phyloP scores from a whole-genome alignment of 2,797 vertebrate species.

The Esox masquinongy region DNA sequence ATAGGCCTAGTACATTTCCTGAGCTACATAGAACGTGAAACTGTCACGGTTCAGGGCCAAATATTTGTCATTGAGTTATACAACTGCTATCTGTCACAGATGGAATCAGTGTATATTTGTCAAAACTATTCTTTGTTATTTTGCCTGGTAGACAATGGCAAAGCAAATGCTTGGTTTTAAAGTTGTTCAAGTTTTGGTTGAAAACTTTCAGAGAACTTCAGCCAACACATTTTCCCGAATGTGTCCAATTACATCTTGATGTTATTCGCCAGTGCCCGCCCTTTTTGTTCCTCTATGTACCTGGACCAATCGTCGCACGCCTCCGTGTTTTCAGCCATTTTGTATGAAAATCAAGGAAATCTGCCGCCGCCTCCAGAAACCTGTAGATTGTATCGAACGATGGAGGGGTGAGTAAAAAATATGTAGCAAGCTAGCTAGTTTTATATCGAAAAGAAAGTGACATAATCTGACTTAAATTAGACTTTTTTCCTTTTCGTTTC shows the following conservation, averaged over 20 bases:
- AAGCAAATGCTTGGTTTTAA: background rate
- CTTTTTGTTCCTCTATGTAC: constrained; percentile 39
- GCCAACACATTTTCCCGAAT: constrained; percentile 33
- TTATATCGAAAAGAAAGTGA: constrained; percentile 41
- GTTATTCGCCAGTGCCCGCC: constrained; percentile 54
- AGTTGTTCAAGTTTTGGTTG: background rate
- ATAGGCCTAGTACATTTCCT: background rate
- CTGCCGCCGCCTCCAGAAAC: constrained; percentile 72
- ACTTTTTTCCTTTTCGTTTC: background rate
- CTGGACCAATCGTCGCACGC: constrained; percentile 71
- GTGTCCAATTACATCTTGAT: constrained; percentile 62
- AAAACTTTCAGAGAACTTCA: background rate
- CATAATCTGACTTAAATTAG: background rate
- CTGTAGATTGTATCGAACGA: constrained; percentile 94
- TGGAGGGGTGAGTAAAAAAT: constrained; percentile 92
- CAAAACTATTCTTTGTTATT: background rate
- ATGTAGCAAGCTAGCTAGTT: constrained; percentile 30
- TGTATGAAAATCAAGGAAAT: constrained; percentile 76
- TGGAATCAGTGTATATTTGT: background rate
- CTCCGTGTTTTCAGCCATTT: constrained; percentile 78
- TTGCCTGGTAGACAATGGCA: background rate
- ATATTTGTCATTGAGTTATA: background rate
- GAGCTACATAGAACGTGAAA: background rate
- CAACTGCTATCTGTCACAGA: background rate
- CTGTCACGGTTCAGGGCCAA: background rate